Evolutionary conservation across 2,797 vertebrate genomes (phyloP).

Genomic region (Columba guinea): DNA sequence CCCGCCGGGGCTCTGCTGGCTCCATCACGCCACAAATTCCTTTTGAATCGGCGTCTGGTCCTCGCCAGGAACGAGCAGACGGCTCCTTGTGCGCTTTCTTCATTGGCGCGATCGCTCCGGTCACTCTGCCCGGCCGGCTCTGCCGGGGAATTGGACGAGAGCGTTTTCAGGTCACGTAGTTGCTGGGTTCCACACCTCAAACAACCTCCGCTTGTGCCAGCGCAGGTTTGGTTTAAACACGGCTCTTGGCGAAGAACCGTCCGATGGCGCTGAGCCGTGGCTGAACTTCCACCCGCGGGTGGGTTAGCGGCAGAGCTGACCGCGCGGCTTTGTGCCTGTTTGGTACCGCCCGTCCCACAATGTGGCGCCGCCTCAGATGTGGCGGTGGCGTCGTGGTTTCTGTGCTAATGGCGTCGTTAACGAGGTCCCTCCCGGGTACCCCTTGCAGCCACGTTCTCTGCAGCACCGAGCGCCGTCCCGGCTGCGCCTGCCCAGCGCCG

Average conservation of each 20-base stretch:
- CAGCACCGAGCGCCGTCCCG: too few relatives aligned
- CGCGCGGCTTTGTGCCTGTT: background rate
- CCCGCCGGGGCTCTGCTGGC: background rate
- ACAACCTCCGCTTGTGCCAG: too few relatives aligned
- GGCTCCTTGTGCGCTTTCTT: background rate
- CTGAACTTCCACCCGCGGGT: rapidly evolving
- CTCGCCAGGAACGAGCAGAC: background rate
- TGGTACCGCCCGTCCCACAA: background rate
- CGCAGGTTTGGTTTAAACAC: background rate
- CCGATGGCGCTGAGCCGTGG: background rate
- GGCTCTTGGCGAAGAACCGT: too few relatives aligned
- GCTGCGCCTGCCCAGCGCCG: too few relatives aligned
- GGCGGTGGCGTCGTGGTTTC: background rate
- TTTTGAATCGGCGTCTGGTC: background rate
- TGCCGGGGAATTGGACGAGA: background rate
- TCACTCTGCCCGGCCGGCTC: rapidly evolving
- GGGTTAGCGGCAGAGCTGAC: background rate
- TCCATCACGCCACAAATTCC: rapidly evolving
- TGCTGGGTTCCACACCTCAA: background rate
- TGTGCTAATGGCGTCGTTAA: rapidly evolving
- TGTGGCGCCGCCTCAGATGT: background rate
- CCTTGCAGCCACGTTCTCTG: background rate
- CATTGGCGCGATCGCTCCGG: rapidly evolving
- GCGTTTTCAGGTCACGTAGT: background rate
- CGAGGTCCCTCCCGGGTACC: rapidly evolving